Percentiles rank a stretch among this genome's conserved stretches.
These are phyloP conservation scores for Petaurus breviceps DNA, from an alignment of 2,113 vertebrate genomes.

Conservation along the genomic window DNA sequence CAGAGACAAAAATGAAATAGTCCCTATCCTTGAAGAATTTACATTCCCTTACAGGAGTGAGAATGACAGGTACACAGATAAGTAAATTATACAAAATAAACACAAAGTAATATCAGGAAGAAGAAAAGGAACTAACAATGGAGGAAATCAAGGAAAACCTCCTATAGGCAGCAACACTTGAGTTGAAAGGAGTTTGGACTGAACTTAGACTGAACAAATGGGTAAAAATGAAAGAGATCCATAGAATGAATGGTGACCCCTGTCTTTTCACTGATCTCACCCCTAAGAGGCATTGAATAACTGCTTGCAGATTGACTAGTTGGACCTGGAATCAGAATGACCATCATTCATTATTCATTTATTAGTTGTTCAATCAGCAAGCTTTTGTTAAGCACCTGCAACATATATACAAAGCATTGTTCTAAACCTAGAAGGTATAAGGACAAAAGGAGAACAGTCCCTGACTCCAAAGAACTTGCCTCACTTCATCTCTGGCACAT, in stretches of 20 bases:
- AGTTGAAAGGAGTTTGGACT: slow-evolving; percentile 20
- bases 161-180: neutral
- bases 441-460: neutral
- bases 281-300: neutral
- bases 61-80: too few species aligned
- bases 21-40: too few species aligned
- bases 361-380: neutral
- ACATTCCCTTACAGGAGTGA: too few species aligned
- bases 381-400: slow-evolving; percentile 37
- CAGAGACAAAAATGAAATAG: too few species aligned
- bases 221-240: slow-evolving; percentile 21
- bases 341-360: neutral
- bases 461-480: neutral
- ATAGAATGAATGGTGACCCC: slow-evolving; percentile 42
- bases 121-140: neutral
- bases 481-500: neutral
- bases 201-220: neutral
- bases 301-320: neutral
- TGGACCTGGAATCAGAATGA: neutral
- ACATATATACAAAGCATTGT: slow-evolving; percentile 10
- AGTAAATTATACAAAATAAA: neutral
- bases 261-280: neutral
- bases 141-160: neutral
- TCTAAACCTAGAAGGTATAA: too few species aligned
- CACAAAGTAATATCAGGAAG: neutral